Percentiles rank a stretch among this genome's conserved stretches.
Evolutionary conservation across 2,113 vertebrate genomes (phyloP).

Genomic region (Nymphicus hollandicus): DNA sequence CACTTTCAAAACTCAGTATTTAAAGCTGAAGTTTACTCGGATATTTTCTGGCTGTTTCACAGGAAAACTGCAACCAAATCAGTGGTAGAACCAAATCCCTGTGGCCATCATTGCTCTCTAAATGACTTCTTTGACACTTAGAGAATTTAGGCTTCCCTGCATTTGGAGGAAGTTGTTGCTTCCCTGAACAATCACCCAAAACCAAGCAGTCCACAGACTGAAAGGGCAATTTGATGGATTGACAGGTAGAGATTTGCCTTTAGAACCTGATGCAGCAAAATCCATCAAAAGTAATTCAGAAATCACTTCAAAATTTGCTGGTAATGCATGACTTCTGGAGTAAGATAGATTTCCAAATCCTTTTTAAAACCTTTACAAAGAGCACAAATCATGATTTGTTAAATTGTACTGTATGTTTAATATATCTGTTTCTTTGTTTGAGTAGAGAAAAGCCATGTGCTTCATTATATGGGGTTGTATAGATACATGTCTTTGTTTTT

Average conservation of each 20-base stretch:
- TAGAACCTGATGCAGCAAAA: conserved; percentile 36
- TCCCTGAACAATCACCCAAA: conserved; percentile 21
- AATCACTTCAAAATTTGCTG: conserved; percentile 55
- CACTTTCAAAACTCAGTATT: neutral
- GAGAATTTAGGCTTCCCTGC: neutral
- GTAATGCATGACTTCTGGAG: conserved; percentile 22
- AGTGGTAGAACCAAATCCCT: neutral
- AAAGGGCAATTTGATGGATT: conserved; percentile 15
- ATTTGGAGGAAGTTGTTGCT: neutral
- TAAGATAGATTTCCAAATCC: conserved; percentile 48
- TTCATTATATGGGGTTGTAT: conserved; percentile 47
- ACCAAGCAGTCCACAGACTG: neutral
- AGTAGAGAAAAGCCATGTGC: conserved; percentile 9
- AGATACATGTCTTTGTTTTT: conserved; percentile 63
- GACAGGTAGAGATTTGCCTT: conserved; percentile 5
- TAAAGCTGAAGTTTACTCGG: neutral
- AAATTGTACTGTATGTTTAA: conserved; percentile 62
- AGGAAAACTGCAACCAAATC: neutral
- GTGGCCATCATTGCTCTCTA: neutral
- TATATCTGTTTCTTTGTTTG: conserved; percentile 55
- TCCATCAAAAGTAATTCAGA: conserved; percentile 49
- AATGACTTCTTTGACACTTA: neutral
- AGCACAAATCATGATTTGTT: conserved; percentile 38
- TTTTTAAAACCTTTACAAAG: conserved; percentile 42
- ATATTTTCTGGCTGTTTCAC: neutral